These are phyloP conservation scores for Drosophila willistoni DNA, from an alignment of 1,140 invertebrate genomes.

Conservation along the genomic window DNA sequence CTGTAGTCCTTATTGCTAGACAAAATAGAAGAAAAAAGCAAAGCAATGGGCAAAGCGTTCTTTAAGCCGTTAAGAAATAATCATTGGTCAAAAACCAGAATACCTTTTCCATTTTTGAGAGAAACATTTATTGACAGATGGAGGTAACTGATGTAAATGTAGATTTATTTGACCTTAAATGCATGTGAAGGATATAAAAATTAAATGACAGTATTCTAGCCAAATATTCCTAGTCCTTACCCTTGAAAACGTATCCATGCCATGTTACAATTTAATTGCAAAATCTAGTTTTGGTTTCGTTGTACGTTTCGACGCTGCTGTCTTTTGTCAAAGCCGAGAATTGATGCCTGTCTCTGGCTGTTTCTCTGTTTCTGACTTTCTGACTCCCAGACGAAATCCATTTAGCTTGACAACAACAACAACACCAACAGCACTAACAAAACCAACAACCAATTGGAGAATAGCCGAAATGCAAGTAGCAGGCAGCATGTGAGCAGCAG, in stretches of 20 bases:
- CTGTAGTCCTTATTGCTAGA: background rate
- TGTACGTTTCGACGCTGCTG: slow-evolving; percentile 26
- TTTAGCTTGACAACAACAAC: slow-evolving; percentile 53
- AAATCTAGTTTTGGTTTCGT: slow-evolving; percentile 59
- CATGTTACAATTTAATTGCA: slow-evolving; percentile 68
- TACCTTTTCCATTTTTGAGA: too few species aligned
- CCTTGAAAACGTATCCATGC: background rate
- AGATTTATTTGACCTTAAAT: too few species aligned
- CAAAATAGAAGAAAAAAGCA: too few species aligned
- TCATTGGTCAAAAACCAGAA: too few species aligned
- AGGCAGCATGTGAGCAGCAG: background rate
- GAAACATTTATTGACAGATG: too few species aligned
- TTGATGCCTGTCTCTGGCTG: slow-evolving; percentile 37
- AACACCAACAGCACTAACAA: background rate
- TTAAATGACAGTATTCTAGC: too few species aligned
- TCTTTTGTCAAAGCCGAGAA: slow-evolving; percentile 41
- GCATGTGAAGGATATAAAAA: too few species aligned
- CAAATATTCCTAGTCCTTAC: too few species aligned
- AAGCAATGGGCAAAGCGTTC: too few species aligned
- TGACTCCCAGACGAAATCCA: slow-evolving; percentile 45
- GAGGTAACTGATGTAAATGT: too few species aligned
- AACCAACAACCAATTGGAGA: background rate
- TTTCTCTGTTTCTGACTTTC: background rate
- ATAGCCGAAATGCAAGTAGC: slow-evolving; percentile 12
- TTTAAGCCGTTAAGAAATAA: too few species aligned